Conservation (phyloP, 2,113 vertebrate species). For the Mirza zaza region DNA sequence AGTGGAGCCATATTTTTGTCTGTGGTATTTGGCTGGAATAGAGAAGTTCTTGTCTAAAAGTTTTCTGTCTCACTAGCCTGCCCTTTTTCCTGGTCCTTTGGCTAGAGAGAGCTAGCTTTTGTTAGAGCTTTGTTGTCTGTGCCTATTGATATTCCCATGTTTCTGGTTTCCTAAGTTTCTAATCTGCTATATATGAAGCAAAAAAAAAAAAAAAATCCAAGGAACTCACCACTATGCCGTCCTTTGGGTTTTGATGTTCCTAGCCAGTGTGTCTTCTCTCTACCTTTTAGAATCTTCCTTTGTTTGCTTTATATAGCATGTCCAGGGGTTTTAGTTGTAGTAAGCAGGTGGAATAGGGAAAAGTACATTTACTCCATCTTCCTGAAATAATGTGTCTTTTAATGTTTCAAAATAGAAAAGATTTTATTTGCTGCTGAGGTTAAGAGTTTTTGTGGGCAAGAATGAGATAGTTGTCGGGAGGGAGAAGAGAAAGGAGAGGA, state of each 20-base stretch:
- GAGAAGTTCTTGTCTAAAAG: not conserved
- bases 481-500: not conserved
- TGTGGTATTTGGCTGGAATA: not conserved
- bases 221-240: not conserved
- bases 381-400: constrained; percentile 22
- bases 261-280: not conserved
- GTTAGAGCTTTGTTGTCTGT: not conserved
- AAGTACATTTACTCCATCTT: not conserved
- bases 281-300: not conserved
- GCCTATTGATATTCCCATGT: not conserved
- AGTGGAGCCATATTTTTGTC: not conserved
- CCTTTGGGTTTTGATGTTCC: not conserved
- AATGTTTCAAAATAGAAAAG: constrained; percentile 15
- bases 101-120: not conserved
- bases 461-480: not conserved
- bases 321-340: not conserved
- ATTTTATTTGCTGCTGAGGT: constrained; percentile 44
- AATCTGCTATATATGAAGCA: not conserved
- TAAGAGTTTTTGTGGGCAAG: constrained; percentile 15
- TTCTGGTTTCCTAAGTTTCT: not conserved
- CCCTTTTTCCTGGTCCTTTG: not conserved
- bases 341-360: not conserved
- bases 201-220: not conserved
- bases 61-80: not conserved
- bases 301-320: not conserved